Evolutionary conservation across 1,140 invertebrate species (phyloP), one percentile per base, ranked within the genome.

Genomic region (Anoplolepis gracilipes): DNA sequence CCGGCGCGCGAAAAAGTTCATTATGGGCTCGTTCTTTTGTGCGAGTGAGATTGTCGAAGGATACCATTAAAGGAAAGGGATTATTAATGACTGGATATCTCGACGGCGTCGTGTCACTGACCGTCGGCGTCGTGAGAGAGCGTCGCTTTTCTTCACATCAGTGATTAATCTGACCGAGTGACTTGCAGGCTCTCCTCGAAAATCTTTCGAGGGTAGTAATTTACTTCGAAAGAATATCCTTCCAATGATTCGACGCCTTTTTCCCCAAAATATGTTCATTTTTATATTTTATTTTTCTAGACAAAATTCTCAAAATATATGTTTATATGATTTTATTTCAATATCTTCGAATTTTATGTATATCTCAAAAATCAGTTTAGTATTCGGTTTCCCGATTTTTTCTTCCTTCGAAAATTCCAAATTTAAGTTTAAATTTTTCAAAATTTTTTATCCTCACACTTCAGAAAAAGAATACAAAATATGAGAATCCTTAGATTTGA

Each of bases 81-180:
- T 89, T 88, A 88, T 89, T 88, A 89, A 89, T 87, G 87, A 89
- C 46, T 36, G 77, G n/a, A 46, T 78, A 55, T 59, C 46, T 49
- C 73, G 76, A 73, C 53, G 79, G 64, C 86, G 81, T 84, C 77
- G 78, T 49, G 59, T 78, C 78, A 67, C 72, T 69, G 87, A 86
- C 42, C 57, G 55, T 84, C 70, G 82, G 10, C 57, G 55, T 84
- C 64, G 82, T 13, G 65, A 79, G n/a, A n/a, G n/a, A n/a, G 22
- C 42, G 67, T 85, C 87, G 72, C 55, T 86, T 87, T 59, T n/a
- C 67, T 33, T 53, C 72, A 73, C 72, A 72, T 85, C 72, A 79
- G 86, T 88, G 87, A 89, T 89, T 89, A 89, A 89, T 89, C 67
- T 86, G 30, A 61, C 36, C 55, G 59, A 72, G 72, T 78, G 49